A percentile compares a stretch with the other conserved stretches of the same genome.
Conservation (phyloP, 2,888 invertebrate genomes). For the Melieria picta region DNA sequence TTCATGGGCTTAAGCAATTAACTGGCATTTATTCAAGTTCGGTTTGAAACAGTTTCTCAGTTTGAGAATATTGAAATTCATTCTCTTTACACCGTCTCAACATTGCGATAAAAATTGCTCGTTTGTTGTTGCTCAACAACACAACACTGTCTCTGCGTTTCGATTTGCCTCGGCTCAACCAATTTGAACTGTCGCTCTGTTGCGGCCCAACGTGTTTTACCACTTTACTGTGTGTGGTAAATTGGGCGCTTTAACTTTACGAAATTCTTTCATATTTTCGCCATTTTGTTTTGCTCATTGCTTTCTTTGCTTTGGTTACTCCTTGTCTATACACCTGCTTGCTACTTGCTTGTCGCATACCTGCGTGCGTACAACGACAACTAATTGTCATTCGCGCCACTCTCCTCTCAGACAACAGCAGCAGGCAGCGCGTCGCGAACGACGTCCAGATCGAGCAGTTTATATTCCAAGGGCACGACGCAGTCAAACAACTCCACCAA, state of each 20-base stretch:
- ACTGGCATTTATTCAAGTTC: background rate
- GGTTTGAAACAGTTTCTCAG: background rate
- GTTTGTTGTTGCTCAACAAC: too few relatives aligned
- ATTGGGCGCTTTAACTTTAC: conserved; percentile 35
- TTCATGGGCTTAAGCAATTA: background rate
- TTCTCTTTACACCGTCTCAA: too few relatives aligned
- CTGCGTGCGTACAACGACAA: background rate
- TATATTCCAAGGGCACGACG: conserved; percentile 81
- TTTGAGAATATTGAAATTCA: too few relatives aligned
- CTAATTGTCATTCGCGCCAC: background rate
- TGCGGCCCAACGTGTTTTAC: too few relatives aligned
- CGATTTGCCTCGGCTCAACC: too few relatives aligned
- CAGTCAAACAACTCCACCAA: conserved; percentile 65
- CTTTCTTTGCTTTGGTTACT: conserved; percentile 41
- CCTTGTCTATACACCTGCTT: background rate
- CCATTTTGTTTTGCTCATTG: conserved; percentile 51
- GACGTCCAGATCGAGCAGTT: conserved; percentile 81
- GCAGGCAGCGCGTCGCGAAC: conserved; percentile 64
- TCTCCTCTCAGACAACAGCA: conserved; percentile 46
- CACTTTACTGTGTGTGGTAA: too few relatives aligned
- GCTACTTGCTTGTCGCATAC: background rate
- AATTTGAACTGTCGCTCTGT: too few relatives aligned
- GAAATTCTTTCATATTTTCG: conserved; percentile 48
- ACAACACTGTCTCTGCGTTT: too few relatives aligned
- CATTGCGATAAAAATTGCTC: too few relatives aligned